Percentiles rank a stretch among this genome's conserved stretches.
Conservation (phyloP, 2,888 invertebrate species). For the Pecten maximus region DNA sequence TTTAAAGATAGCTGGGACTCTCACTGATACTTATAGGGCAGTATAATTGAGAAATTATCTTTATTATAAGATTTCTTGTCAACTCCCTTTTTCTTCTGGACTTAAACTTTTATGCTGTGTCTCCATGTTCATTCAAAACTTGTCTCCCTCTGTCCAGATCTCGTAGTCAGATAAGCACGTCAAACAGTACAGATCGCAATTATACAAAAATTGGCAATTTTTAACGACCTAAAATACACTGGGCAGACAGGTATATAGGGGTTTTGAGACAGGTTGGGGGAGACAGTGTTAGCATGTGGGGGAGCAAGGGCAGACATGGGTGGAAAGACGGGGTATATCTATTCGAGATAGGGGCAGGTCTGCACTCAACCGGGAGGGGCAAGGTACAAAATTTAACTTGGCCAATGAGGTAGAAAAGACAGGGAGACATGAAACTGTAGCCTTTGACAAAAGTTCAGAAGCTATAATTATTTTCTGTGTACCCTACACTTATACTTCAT, state of each 20-base stretch:
- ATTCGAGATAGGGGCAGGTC: background rate
- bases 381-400: background rate
- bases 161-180: slow-evolving; percentile 17
- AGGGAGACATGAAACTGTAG: background rate
- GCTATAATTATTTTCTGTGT: background rate
- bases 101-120: background rate
- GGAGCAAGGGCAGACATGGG: background rate
- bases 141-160: slow-evolving; percentile 17
- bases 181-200: background rate
- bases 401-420: background rate
- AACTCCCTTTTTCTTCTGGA: background rate
- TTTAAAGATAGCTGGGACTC: background rate
- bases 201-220: slow-evolving; percentile 26
- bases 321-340: background rate
- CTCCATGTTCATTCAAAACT: background rate
- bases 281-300: background rate
- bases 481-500: background rate
- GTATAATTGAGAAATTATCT: background rate
- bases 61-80: background rate
- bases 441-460: background rate
- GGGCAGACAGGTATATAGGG: background rate
- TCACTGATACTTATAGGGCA: background rate
- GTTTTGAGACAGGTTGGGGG: background rate
- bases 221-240: background rate
- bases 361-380: background rate